Evolutionary conservation across 2,113 vertebrate genomes (phyloP), one percentile per base, ranked within the genome.

Genomic region (Atractosteus spatula): DNA sequence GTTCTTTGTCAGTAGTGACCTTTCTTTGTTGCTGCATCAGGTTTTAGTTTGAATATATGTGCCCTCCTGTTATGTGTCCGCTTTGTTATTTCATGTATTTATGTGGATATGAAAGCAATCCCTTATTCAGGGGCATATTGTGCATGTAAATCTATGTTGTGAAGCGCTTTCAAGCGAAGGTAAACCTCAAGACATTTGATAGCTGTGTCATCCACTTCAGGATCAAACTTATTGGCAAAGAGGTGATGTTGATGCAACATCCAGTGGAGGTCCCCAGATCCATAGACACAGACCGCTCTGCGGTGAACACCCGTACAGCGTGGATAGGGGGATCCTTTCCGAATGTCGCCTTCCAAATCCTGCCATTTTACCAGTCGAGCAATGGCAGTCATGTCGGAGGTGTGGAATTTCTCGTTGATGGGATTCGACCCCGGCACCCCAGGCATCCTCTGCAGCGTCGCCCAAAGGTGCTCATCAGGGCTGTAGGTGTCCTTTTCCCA

Each of bases 191-290:
- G 45, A 13, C 97, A 98, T 71, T 90, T 89, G 12, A 98, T 82
- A 3, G 80, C 90, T 3, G 85, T 42, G 0, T 95, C 89, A 47
- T 98, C 95, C 3, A 94, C 84, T 2, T 41, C 62, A 0, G 94
- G 92, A 75, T 98, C 95, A 84, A 99, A 97, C 84, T 99, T 99
- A 84, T 98, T 99, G 75, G 95, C 96, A 42, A 99, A 72, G 11
- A 98, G 86, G 1, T 97, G 96, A 0, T 91, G 92, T 66, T 94
- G 94, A 57, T 59, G 80, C 0, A 96, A 72, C 64, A 98, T 78
- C 95, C 96, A 99, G 1, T 17, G 47, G 41, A 99, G 76, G 72
- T 99, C 97, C 0, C 95, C 96, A 0, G 8, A 55, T 0, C 96
- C 96, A 2, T 95, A 97, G 59, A 98, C 66, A 69, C 96, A 99